Percentiles rank a stretch among this genome's conserved stretches.
phyloP scores from a whole-genome alignment of 2,797 vertebrate species.

The Xyrichtys novacula region DNA sequence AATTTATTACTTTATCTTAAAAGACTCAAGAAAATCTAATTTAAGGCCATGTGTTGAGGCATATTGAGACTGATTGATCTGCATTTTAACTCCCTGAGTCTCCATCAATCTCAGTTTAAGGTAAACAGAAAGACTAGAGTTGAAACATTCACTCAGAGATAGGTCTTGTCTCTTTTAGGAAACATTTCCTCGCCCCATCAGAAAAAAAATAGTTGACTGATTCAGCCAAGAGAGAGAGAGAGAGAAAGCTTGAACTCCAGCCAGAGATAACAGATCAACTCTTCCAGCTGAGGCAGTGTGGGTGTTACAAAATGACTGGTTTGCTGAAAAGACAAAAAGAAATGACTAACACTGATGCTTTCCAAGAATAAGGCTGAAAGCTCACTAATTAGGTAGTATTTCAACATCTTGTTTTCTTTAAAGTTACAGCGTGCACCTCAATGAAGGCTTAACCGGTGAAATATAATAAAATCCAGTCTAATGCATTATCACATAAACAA shows the following conservation, averaged over 20 bases:
- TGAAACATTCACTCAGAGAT: slow-evolving; percentile 59
- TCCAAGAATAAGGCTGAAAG: slow-evolving; percentile 34
- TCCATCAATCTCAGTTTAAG: slow-evolving; percentile 48
- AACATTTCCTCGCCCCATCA: slow-evolving; percentile 70
- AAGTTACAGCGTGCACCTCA: slow-evolving; percentile 18
- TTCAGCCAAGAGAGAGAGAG: slow-evolving; percentile 54
- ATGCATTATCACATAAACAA: slow-evolving; percentile 41
- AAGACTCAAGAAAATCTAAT: slow-evolving; percentile 40
- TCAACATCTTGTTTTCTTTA: slow-evolving; percentile 37
- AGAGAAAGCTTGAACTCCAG: slow-evolving; percentile 56
- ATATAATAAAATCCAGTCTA: slow-evolving; percentile 43
- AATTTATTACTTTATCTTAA: slow-evolving; percentile 44
- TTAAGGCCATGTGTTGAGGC: slow-evolving; percentile 27
- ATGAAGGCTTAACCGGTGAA: slow-evolving; percentile 28
- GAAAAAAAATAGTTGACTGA: slow-evolving; percentile 71
- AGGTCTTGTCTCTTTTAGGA: slow-evolving; percentile 59
- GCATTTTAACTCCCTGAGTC: slow-evolving; percentile 31
- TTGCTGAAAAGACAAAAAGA: slow-evolving; percentile 30
- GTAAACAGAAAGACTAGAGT: slow-evolving; percentile 37
- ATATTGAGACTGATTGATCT: slow-evolving; percentile 45
- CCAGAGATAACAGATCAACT: slow-evolving; percentile 60
- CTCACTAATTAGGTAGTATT: slow-evolving; percentile 24
- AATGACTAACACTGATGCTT: slow-evolving; percentile 38
- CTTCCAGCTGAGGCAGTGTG: slow-evolving; percentile 42
- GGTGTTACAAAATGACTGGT: slow-evolving; percentile 40